A percentile compares a stretch with the other conserved stretches of the same genome.
Evolutionary conservation across 2,113 vertebrate genomes (phyloP).

Genomic region (Tyrannus savana): DNA sequence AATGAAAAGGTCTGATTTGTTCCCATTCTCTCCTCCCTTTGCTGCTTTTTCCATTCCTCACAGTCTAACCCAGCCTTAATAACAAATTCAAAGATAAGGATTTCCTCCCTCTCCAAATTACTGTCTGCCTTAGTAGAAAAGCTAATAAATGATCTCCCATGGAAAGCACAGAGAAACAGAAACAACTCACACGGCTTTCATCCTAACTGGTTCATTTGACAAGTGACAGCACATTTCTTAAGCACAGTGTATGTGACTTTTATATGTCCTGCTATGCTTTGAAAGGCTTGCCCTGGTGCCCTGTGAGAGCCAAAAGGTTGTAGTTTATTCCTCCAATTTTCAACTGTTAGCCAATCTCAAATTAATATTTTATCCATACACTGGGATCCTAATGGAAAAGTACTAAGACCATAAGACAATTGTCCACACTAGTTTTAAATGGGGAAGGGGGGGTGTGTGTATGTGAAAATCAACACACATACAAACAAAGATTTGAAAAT

Average conservation of each 20-base stretch:
- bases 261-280: not conserved
- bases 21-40: not conserved
- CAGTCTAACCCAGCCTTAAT: not conserved
- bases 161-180: not conserved
- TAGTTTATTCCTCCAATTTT: not conserved
- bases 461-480: not conserved
- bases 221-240: not conserved
- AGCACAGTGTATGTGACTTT: not conserved
- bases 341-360: not conserved
- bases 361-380: not conserved
- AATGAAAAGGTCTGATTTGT: not conserved
- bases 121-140: not conserved
- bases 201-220: not conserved
- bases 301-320: not conserved
- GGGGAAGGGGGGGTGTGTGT: no score
- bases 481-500: not conserved
- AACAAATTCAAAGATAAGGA: not conserved
- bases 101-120: not conserved
- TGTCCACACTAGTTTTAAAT: not conserved
- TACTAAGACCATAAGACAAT: not conserved
- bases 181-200: not conserved
- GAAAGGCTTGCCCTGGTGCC: not conserved
- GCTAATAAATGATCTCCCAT: not conserved
- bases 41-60: not conserved
- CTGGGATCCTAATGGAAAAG: not conserved